These are phyloP conservation scores for Arrhamphus sclerolepis DNA, from an alignment of 2,797 vertebrate species.

Conservation along the genomic window DNA sequence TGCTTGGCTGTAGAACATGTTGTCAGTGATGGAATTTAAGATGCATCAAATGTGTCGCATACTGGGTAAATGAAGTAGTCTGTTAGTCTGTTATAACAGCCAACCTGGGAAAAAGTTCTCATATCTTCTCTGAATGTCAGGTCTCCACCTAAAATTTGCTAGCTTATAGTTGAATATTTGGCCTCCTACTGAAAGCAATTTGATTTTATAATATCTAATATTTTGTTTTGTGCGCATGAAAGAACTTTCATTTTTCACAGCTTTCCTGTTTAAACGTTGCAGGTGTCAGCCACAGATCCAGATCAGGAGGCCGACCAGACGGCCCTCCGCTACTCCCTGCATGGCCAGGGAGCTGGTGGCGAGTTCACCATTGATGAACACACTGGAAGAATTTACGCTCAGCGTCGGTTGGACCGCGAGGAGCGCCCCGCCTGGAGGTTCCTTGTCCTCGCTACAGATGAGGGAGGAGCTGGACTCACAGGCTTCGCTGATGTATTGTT, in stretches of 20 bases:
- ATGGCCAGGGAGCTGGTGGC: slow-evolving; percentile 85
- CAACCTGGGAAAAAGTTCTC: no score
- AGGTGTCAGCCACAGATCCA: slow-evolving; percentile 89
- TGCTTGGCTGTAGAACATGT: no score
- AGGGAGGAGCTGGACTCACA: slow-evolving; percentile 86
- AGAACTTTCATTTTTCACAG: not conserved
- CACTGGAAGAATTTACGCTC: slow-evolving; percentile 83
- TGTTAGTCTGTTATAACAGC: no score
- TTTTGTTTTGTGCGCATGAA: no score
- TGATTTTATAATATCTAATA: no score
- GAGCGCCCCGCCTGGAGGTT: slow-evolving; percentile 85
- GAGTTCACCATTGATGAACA: slow-evolving; percentile 87
- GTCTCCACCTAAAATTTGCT: no score
- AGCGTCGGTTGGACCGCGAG: slow-evolving; percentile 84
- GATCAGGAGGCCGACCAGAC: slow-evolving; percentile 87
- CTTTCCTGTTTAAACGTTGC: slow-evolving; percentile 7
- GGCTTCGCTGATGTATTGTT: slow-evolving; percentile 90
- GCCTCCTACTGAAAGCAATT: no score
- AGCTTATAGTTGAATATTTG: no score
- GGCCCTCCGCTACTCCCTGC: slow-evolving; percentile 86
- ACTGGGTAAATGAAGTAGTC: no score
- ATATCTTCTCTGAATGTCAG: no score
- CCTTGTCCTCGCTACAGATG: slow-evolving; percentile 89
- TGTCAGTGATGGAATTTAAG: no score
- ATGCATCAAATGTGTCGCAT: no score